These are phyloP conservation scores for Sander lucioperca DNA, from an alignment of 2,113 vertebrate species.

Conservation along the genomic window DNA sequence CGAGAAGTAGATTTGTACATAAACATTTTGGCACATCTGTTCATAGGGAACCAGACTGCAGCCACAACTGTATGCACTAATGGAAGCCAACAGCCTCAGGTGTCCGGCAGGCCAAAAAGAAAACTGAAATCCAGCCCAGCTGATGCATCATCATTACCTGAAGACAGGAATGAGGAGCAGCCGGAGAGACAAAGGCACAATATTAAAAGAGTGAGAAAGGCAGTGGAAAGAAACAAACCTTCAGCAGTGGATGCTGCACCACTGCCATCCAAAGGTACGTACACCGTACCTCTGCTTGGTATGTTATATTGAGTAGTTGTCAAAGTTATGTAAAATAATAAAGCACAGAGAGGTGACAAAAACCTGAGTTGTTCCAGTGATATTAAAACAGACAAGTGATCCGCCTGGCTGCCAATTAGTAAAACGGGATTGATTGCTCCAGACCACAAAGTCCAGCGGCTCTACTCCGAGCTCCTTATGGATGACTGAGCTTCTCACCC, in stretches of 20 bases:
- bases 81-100: neutral
- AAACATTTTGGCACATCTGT: neutral
- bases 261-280: constrained; percentile 69
- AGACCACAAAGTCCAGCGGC: neutral
- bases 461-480: too few species aligned
- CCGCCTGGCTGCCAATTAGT: neutral
- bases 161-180: constrained; percentile 1
- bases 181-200: neutral
- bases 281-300: neutral
- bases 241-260: constrained; percentile 2
- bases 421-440: neutral
- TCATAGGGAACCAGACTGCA: constrained; percentile 20
- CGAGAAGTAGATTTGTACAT: neutral
- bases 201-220: constrained; percentile 22
- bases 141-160: neutral
- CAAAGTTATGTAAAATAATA: neutral
- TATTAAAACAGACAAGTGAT: neutral
- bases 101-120: constrained; percentile 44
- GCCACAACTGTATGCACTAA: neutral
- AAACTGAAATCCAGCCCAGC: constrained; percentile 35
- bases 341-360: neutral
- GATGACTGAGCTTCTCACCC: too few species aligned
- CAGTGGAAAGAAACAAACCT: neutral
- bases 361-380: neutral
- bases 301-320: neutral